Percentiles rank a stretch among this genome's conserved stretches.
Evolutionary conservation across 2,797 vertebrate species (phyloP).

Genomic region (Parauchenoglanis punctatus): DNA sequence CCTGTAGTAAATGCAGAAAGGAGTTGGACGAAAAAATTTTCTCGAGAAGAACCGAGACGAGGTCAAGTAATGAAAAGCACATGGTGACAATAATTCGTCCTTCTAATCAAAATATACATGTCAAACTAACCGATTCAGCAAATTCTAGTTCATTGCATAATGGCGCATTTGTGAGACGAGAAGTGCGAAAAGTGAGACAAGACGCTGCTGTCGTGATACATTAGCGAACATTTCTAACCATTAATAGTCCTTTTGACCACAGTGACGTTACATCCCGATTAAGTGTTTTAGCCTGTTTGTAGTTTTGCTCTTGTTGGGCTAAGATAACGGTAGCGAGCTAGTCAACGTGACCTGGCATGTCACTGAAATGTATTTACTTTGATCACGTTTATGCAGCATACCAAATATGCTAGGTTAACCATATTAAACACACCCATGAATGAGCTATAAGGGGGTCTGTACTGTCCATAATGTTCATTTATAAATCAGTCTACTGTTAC

Average conservation of each 20-base stretch:
- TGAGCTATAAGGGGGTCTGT: background rate
- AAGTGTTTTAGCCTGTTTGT: background rate
- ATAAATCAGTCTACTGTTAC: background rate
- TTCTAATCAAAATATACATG: background rate
- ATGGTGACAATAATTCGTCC: background rate
- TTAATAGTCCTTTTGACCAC: background rate
- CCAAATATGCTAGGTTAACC: background rate
- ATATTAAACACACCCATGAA: background rate
- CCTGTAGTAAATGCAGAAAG: constrained; percentile 9
- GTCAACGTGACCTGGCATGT: background rate
- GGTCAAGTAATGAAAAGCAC: background rate
- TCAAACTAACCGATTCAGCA: background rate
- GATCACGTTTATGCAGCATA: background rate
- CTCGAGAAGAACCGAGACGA: too few relatives aligned
- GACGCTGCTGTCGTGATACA: background rate
- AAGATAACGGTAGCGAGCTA: background rate
- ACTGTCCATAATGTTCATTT: too few relatives aligned
- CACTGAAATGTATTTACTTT: background rate
- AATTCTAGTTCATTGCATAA: background rate
- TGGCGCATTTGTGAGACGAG: too few relatives aligned
- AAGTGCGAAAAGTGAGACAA: too few relatives aligned
- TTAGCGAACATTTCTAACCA: background rate
- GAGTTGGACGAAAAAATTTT: background rate
- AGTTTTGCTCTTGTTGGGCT: background rate
- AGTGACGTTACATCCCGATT: background rate